Base-by-base conservation (phyloP, 1,140 invertebrate genomes). In the Drosophila micromelanica region DNA sequence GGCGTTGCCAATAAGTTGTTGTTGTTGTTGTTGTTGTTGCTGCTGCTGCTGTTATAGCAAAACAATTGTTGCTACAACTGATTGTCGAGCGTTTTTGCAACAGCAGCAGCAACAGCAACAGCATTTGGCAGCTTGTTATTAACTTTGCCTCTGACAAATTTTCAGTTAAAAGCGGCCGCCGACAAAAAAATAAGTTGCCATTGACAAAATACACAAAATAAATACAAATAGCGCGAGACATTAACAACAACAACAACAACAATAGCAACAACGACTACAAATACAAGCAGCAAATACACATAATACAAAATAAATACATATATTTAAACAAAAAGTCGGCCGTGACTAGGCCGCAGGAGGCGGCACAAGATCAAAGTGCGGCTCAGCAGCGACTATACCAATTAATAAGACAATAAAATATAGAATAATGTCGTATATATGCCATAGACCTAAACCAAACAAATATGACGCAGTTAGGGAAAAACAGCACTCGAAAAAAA, bases 361-460 rank as follows among this genome's bases (percentile, higher is more conserved):
- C 69, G 63, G 63, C 69, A 37, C 27, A 42, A 76, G 76, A 89
- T 87, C 82, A 89, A 87, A 87, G 85, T 43, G 64, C 48, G 40
- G 43, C 59, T 56, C 46, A 46, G 51, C 42, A 37, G 68, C 80
- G 57, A 59, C 79, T 74, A 80, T 57, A 60, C 59, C 75, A 84
- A 87, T 87, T 87, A 87, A 87, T 82, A 79, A 87, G 60, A 87
- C 84, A 82, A 86, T 70, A 64, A 81, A 68, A 43, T 37, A 76
- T 72, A 59, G 20, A 20, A 68, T 27, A 56, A 30, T 49, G 42
- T 9, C 46, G 11, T 7, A 8, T 27, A 8, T 27, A 27, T 27
- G 27, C 27, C 27, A 27, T 35, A 35, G 32, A 35, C 38, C 38
- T n/a, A 51, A 61, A 57, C 52, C 46, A 74, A 63, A 32, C 51